phyloP scores from a whole-genome alignment of 1,140 invertebrate species.

The Dendroctonus ponderosae region DNA sequence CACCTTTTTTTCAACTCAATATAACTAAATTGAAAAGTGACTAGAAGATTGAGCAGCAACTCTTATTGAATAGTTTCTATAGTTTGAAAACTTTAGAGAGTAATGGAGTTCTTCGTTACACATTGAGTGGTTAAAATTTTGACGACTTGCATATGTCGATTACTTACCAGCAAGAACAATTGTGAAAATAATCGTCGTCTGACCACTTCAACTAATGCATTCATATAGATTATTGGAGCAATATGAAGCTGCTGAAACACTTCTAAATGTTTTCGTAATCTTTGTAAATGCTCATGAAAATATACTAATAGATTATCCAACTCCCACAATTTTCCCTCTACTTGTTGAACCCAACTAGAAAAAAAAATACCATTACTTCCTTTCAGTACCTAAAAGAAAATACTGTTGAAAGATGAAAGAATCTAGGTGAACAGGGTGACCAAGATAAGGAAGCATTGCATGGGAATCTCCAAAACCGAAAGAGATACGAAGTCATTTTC shows the following conservation, averaged over 20 bases:
- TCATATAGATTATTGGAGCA: slow-evolving; percentile 78
- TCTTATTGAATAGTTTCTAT: too few relatives aligned
- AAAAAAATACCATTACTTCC: slow-evolving; percentile 12
- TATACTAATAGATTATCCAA: slow-evolving; percentile 75
- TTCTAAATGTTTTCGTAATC: slow-evolving; percentile 72
- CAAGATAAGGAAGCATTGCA: too few relatives aligned
- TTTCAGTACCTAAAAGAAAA: slow-evolving; percentile 1
- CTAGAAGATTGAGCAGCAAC: too few relatives aligned
- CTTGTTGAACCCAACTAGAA: slow-evolving; percentile 77
- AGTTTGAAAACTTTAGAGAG: too few relatives aligned
- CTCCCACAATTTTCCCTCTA: slow-evolving; percentile 81
- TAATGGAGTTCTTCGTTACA: too few relatives aligned
- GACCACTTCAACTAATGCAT: slow-evolving; percentile 79
- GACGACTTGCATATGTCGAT: too few relatives aligned
- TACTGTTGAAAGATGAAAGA: slow-evolving; percentile 6
- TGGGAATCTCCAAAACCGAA: too few relatives aligned
- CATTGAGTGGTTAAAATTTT: not conserved
- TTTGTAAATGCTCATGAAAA: slow-evolving; percentile 75
- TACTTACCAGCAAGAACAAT: slow-evolving; percentile 65
- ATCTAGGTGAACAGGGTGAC: too few relatives aligned
- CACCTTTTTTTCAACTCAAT: too few relatives aligned
- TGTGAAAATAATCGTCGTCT: slow-evolving; percentile 74
- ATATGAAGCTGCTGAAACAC: slow-evolving; percentile 83
- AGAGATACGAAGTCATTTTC: too few relatives aligned
- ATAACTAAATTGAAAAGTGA: too few relatives aligned